Conservation (phyloP, 1,140 invertebrate species). For the Caenorhabditis briggsae region DNA sequence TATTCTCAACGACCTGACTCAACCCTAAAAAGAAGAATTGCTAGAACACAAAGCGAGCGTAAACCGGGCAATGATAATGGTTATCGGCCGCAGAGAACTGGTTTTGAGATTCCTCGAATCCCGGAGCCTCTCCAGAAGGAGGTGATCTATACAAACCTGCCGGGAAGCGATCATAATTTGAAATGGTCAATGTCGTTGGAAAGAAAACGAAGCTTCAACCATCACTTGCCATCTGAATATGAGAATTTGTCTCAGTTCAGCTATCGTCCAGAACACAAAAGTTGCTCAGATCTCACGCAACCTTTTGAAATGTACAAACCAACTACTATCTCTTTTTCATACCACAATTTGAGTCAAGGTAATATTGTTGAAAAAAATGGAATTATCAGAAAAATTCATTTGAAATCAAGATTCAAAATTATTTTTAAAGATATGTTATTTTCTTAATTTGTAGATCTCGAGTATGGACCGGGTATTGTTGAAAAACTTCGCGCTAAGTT, state of each 20-base stretch:
- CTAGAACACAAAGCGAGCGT: slow-evolving; percentile 34
- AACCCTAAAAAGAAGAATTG: slow-evolving; percentile 24
- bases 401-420: background rate
- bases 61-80: slow-evolving; percentile 14
- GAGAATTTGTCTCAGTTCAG: background rate
- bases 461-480: slow-evolving; percentile 65
- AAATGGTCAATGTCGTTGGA: slow-evolving; percentile 40
- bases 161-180: background rate
- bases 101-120: slow-evolving; percentile 3
- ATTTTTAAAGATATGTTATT: too few species aligned
- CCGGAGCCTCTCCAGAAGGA: background rate
- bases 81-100: background rate
- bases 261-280: slow-evolving; percentile 19
- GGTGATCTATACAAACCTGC: slow-evolving; percentile 40
- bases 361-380: background rate
- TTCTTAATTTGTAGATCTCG: slow-evolving; percentile 62
- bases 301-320: slow-evolving; percentile 46
- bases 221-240: background rate
- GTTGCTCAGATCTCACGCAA: slow-evolving; percentile 38
- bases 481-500: slow-evolving; percentile 65
- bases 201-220: slow-evolving; percentile 24
- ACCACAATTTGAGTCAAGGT: slow-evolving; percentile 20
- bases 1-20: slow-evolving; percentile 5
- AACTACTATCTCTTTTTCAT: slow-evolving; percentile 41
- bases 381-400: background rate